These are phyloP conservation scores for Heterocephalus glaber DNA, from an alignment of 2,113 vertebrate genomes.

Conservation along the genomic window DNA sequence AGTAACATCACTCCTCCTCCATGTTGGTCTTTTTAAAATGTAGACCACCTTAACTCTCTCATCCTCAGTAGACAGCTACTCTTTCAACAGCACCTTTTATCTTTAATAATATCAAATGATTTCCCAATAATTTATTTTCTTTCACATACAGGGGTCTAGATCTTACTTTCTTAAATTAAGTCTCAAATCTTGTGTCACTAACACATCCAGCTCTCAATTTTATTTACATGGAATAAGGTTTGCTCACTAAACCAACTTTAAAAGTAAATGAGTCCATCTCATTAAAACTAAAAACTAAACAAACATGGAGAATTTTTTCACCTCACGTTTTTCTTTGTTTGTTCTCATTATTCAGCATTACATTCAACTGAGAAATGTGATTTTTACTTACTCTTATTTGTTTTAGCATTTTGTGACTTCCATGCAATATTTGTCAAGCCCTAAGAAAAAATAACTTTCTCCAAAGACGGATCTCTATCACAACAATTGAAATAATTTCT, in stretches of 20 bases:
- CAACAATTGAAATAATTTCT: not conserved
- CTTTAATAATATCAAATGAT: not conserved
- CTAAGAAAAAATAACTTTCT: not conserved
- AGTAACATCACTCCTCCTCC: not conserved
- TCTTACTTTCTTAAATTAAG: not conserved
- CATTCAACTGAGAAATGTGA: not conserved
- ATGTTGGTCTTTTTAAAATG: not conserved
- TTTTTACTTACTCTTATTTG: not conserved
- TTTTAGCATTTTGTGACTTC: not conserved
- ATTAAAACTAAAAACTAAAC: constrained; percentile 1
- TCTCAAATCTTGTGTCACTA: not conserved
- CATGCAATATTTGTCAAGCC: not conserved
- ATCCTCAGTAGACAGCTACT: not conserved
- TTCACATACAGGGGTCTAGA: not conserved
- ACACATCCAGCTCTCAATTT: not conserved
- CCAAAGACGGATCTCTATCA: not conserved
- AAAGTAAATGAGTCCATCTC: constrained; percentile 20
- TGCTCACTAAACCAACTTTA: not conserved
- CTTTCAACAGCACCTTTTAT: not conserved
- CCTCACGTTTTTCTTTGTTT: not conserved
- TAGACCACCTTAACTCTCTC: not conserved
- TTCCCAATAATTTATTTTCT: not conserved
- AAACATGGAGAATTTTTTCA: not conserved
- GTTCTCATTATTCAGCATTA: not conserved
- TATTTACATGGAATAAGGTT: not conserved